Base-by-base conservation (phyloP, 2,888 invertebrate genomes). In the Corbicula japonica region DNA sequence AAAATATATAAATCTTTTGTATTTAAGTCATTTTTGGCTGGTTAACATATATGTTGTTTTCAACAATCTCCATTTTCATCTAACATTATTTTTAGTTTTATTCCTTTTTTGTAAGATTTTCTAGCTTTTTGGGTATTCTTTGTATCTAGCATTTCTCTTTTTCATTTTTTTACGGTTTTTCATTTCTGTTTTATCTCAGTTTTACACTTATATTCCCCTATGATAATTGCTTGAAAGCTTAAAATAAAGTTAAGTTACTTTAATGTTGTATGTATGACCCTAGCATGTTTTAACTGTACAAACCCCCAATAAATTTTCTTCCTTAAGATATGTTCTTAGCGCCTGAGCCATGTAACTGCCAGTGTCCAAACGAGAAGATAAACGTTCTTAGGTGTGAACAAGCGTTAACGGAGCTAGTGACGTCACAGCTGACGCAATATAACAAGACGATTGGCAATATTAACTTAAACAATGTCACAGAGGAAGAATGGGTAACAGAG, bases 341-440 rank as follows among this genome's bases (percentile, higher is more conserved):
- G 18, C 15, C 41, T 12, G 18, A 38, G 41, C 10, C 15, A 8
- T 12, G 8, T 15, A 38, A 38, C 8, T 8, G 8, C 41, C 8
- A 12, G 15, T 58, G 58, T 18, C 34, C 34, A 12, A n/a, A 35
- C 10, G 35, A 30, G 35, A 58, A 58, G 21, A 21, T 8, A 12
- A 3, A 34, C 21, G 58, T 35, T 8, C 58, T 58, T 1, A n/a
- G 8, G 1, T 58, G 58, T 35, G 58, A 58, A 35, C 35, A 58
- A 23, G 38, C 35, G 35, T 21, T 58, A 5, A 58, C 21, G 1
- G 58, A 21, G 2, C 35, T 12, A 3, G 58, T 58, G 58, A 35
- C 23, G 23, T 18, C 58, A 2, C 34, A 30, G 23, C 58, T 58
- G 3, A 23, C 28, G 8, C 58, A 34, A 38, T 58, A 30, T 21